Conservation (phyloP, 2,113 vertebrate genomes). For the Brachyhypopomus gauderio region DNA sequence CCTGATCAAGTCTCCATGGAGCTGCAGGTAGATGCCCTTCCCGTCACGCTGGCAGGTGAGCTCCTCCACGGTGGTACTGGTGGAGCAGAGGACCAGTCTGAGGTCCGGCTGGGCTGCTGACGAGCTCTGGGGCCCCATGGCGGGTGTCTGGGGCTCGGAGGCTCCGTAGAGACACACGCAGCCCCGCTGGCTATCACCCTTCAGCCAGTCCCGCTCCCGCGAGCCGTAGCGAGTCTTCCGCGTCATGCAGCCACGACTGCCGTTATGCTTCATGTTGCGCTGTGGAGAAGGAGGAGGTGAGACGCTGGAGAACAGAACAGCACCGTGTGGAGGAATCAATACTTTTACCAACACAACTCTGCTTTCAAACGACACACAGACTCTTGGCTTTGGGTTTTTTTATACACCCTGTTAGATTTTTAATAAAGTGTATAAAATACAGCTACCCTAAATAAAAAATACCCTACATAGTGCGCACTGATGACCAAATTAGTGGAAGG, state of each 20-base stretch:
- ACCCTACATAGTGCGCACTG: background rate
- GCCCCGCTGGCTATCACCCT: slow-evolving; percentile 83
- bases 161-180: slow-evolving; percentile 86
- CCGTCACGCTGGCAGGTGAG: slow-evolving; percentile 83
- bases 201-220: slow-evolving; percentile 90
- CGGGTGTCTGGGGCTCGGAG: slow-evolving; percentile 67
- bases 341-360: background rate
- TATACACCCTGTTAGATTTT: no score
- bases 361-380: background rate
- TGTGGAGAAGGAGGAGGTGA: slow-evolving; percentile 54
- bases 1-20: slow-evolving; percentile 94
- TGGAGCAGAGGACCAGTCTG: slow-evolving; percentile 89
- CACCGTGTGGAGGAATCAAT: slow-evolving; percentile 1
- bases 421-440: background rate
- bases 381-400: no score
- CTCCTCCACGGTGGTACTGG: slow-evolving; percentile 84
- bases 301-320: background rate
- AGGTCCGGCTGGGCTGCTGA: slow-evolving; percentile 79
- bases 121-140: slow-evolving; percentile 68
- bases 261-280: slow-evolving; percentile 90
- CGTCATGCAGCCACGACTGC: slow-evolving; percentile 83
- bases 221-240: slow-evolving; percentile 86
- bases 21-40: slow-evolving; percentile 84
- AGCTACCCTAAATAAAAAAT: background rate
- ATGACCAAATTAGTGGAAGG: background rate